Evolutionary conservation across 1,140 invertebrate species (phyloP).

Genomic region (Oncopeltus fasciatus): DNA sequence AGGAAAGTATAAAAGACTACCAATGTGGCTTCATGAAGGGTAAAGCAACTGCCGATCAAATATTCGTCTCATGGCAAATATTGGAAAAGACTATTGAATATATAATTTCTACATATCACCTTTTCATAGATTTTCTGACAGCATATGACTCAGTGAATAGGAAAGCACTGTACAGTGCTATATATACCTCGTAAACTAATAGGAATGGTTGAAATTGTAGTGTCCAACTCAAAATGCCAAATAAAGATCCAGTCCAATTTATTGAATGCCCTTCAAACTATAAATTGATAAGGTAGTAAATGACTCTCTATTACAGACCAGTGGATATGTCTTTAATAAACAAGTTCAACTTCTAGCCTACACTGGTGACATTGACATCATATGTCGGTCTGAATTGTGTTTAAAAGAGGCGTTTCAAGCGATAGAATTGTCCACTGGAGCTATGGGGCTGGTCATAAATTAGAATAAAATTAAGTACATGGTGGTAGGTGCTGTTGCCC

Average conservation of each 20-base stretch:
- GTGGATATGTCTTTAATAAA: background rate
- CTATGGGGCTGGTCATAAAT: background rate
- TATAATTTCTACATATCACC: background rate
- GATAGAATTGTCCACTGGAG: too few species aligned
- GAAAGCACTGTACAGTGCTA: background rate
- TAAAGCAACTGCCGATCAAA: background rate
- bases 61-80: background rate
- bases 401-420: too few species aligned
- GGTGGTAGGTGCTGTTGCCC: background rate
- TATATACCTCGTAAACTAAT: background rate
- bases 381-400: background rate
- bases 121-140: background rate
- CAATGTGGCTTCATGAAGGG: background rate
- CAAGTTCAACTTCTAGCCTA: too few species aligned
- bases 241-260: too few species aligned
- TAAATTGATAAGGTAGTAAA: background rate
- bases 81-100: background rate
- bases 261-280: background rate
- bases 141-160: background rate
- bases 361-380: background rate
- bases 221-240: too few species aligned
- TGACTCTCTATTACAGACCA: background rate
- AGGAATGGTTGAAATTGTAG: too few species aligned
- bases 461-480: background rate
- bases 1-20: background rate